Conservation (phyloP, 2,113 vertebrate genomes). For the Catharus minimus region DNA sequence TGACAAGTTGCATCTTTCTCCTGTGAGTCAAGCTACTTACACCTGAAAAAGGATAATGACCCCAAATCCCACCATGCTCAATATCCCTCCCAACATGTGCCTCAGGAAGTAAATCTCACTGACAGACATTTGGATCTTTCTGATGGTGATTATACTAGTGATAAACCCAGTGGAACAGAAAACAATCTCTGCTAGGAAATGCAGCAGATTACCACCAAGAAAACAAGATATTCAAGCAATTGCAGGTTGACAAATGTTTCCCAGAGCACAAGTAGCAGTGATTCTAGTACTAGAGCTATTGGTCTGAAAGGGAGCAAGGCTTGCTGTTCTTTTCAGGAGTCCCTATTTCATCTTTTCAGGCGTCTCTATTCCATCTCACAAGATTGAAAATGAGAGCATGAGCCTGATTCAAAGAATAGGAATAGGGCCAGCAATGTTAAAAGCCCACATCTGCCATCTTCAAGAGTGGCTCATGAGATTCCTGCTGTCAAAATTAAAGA, state of each 20-base stretch:
- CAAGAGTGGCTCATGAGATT: not conserved
- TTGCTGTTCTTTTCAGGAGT: not conserved
- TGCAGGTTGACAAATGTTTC: not conserved
- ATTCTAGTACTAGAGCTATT: not conserved
- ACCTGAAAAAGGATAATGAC: slow-evolving; percentile 9
- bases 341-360: not conserved
- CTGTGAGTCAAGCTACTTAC: slow-evolving; percentile 30
- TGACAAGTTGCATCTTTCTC: not conserved
- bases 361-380: not conserved
- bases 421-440: not conserved
- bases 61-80: not conserved
- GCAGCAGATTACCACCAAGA: not conserved
- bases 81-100: not conserved
- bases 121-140: slow-evolving; percentile 44
- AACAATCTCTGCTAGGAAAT: not conserved
- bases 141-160: slow-evolving; percentile 65
- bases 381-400: not conserved
- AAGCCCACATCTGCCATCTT: not conserved
- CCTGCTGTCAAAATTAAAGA: slow-evolving; percentile 17
- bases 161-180: slow-evolving; percentile 61
- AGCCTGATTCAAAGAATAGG: not conserved
- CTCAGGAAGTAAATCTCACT: not conserved
- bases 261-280: slow-evolving; percentile 31
- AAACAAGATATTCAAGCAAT: not conserved
- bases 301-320: not conserved